Evolutionary conservation across 2,888 invertebrate genomes (phyloP), one percentile per base, ranked within the genome.

Genomic region (Tenthredo scrophulariae): DNA sequence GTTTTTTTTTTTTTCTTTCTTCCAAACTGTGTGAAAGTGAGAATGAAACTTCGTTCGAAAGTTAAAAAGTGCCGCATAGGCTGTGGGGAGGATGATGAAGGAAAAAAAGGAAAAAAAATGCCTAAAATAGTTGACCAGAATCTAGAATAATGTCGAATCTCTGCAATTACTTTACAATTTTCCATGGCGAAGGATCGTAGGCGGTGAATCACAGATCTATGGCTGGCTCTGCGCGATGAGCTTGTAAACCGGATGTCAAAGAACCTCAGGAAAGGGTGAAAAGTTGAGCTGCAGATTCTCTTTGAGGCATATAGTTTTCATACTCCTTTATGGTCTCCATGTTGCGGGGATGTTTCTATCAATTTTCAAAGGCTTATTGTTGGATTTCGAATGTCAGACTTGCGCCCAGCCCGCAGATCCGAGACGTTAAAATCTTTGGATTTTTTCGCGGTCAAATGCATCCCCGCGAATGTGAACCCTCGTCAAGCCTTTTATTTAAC

Each of bases 401-500:
- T n/a, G 54, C n/a, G n/a, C 33, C 33, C 33, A 67, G 33, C 33
- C 67, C 67, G 6, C 5, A 67, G 6, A 33, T 6, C 18, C 26
- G 18, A 15, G 15, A 67, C 29, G 67, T 33, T 3, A 33, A 33
- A 67, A 67, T 33, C 67, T 67, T 29, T 33, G 67, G 67, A 67
- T 67, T 26, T 18, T 29, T 9, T 62, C 62, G 22, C 26, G 26
- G 62, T 62, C 22, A 70, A 70, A 70, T 29, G 15, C 70, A 37
- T 26, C 22, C 40, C 10, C 33, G n/a, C 7, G 18, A 77, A 77
- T 18, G 15, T 5, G 15, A n/a, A 80, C 80, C 80, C 80, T 80
- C 80, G 80, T 80, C 80, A 80, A 62, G 58, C 58, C 79, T 79
- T 79, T 79, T 79, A 40, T 79, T 58, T 33, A 37, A 79, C 58